Percentiles rank a stretch among this genome's conserved stretches.
These are phyloP conservation scores for Crioceris asparagi DNA, from an alignment of 2,888 invertebrate species.

Conservation along the genomic window DNA sequence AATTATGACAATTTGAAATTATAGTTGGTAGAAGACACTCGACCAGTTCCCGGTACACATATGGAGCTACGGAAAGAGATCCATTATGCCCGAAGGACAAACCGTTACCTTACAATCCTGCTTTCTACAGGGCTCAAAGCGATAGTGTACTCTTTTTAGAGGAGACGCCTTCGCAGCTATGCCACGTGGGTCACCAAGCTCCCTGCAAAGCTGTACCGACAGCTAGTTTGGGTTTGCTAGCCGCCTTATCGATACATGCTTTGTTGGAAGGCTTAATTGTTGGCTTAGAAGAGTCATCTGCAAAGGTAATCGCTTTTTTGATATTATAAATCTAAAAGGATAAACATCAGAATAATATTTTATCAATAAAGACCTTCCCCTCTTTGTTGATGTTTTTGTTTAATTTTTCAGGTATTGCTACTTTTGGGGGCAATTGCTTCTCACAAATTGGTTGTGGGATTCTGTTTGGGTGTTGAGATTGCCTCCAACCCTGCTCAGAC, in stretches of 20 bases:
- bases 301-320: slow-evolving; percentile 45
- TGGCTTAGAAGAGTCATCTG: slow-evolving; percentile 56
- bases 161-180: slow-evolving; percentile 38
- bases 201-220: slow-evolving; percentile 53
- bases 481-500: slow-evolving; percentile 30
- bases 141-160: slow-evolving; percentile 21
- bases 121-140: slow-evolving; percentile 22
- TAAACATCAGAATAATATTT: no score
- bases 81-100: slow-evolving; percentile 9
- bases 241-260: slow-evolving; percentile 68
- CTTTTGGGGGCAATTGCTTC: slow-evolving; percentile 60
- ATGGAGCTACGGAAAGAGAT: slow-evolving; percentile 16
- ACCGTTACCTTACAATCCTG: slow-evolving; percentile 23
- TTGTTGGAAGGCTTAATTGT: slow-evolving; percentile 73
- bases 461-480: slow-evolving; percentile 69
- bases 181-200: slow-evolving; percentile 56
- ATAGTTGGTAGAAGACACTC: slow-evolving; percentile 21
- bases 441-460: slow-evolving; percentile 73
- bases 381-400: background rate
- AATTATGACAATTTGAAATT: no score
- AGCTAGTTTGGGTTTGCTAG: slow-evolving; percentile 54
- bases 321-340: background rate
- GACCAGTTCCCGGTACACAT: slow-evolving; percentile 6
- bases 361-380: background rate
- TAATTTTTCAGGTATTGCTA: slow-evolving; percentile 43